Percentiles rank a stretch among this genome's conserved stretches.
phyloP scores from a whole-genome alignment of 2,888 invertebrate genomes.

The Thecocarcelia acutangulata region DNA sequence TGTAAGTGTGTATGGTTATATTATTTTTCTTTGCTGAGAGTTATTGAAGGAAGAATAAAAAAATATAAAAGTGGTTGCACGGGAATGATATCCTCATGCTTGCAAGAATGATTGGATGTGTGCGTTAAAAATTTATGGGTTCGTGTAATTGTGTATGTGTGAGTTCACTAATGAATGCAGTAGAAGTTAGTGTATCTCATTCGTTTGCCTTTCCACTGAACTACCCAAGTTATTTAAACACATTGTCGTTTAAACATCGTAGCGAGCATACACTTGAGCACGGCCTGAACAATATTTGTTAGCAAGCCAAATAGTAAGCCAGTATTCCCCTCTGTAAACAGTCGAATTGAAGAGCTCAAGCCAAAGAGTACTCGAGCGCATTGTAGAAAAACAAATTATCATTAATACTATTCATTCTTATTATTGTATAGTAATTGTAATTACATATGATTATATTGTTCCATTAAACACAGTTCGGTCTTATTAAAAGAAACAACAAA shows the following conservation, averaged over 20 bases:
- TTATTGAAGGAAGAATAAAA: constrained; percentile 16
- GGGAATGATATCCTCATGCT: constrained; percentile 28
- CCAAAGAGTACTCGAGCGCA: constrained; percentile 82
- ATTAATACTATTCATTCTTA: constrained; percentile 57
- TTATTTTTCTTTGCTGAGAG: constrained; percentile 35
- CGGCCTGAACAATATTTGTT: constrained; percentile 82
- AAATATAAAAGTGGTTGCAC: constrained; percentile 47
- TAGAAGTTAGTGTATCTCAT: constrained; percentile 43
- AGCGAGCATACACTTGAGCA: constrained; percentile 79
- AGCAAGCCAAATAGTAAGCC: constrained; percentile 82
- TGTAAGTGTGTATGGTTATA: not conserved
- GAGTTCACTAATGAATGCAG: constrained; percentile 45
- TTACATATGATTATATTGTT: constrained; percentile 57
- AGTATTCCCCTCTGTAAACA: constrained; percentile 83
- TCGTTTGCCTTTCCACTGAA: constrained; percentile 63
- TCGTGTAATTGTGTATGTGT: constrained; percentile 7
- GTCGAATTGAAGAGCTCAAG: constrained; percentile 82
- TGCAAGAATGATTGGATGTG: constrained; percentile 2
- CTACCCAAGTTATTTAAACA: constrained; percentile 65
- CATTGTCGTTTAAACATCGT: constrained; percentile 66
- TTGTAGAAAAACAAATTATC: constrained; percentile 70
- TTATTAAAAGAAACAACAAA: constrained; percentile 66
- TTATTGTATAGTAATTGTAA: constrained; percentile 54
- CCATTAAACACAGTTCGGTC: constrained; percentile 59
- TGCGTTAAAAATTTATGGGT: not conserved